Evolutionary conservation across 2,113 vertebrate species (phyloP), one percentile per base, ranked within the genome.

Genomic region (Otis tarda): DNA sequence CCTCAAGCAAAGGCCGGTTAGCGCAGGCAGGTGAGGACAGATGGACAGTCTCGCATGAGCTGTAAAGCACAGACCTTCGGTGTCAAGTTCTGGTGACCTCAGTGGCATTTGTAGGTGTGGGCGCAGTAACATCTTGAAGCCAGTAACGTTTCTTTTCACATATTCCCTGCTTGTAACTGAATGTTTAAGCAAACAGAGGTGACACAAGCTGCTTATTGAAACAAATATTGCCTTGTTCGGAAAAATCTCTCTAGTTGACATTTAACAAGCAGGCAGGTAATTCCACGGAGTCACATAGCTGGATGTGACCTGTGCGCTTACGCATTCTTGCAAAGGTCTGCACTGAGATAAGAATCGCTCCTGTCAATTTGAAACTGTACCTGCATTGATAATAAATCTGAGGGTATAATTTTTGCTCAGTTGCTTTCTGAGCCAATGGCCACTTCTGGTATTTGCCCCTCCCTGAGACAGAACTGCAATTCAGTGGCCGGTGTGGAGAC

Each of bases 161-260:
- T 19, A 14, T 69, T 84, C 39, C 33, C 50, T 6, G 31, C n/a
- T 61, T 10, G 52, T 57, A 71, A 30, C 43, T 9, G 27, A 61
- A 41, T 22, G 8, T 50, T 76, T 93, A 65, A 87, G 83, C 95
- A 96, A 97, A 94, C 88, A 94, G 64, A 65, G 69, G 79, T 65
- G 73, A 93, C 79, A 45, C 45, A 28, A 56, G n/a, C 79, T 80
- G 57, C 57, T 76, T 14, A 35, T 18, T 41, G 82, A 93, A 56
- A 63, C 67, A 92, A 65, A 60, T 76, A 30, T 19, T 68, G 65
- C n/a, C 70, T 33, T 93, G 79, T 76, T 64, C 64, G 17, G 64
- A 24, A 39, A 50, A 52, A 10, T 47, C 27, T 33, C 24, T n/a
- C 28, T 14, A 7, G 53, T 15, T 93, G 95, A 65, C 90, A 45